A percentile compares a stretch with the other conserved stretches of the same genome.
These are phyloP conservation scores for Drosophila vallismaia DNA, from an alignment of 2,888 invertebrate genomes.

Conservation along the genomic window DNA sequence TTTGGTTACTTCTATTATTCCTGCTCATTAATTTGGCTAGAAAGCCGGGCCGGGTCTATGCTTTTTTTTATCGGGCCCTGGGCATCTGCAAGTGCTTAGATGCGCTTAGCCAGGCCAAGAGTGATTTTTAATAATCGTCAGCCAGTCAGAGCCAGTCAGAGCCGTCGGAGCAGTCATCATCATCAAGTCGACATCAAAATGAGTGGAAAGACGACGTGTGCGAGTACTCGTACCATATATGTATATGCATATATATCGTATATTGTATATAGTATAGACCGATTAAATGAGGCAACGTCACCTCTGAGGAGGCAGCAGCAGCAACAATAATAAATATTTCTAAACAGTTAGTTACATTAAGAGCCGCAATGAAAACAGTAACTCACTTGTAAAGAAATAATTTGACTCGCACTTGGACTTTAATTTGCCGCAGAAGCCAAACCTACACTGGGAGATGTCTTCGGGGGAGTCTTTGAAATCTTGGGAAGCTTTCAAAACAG, in stretches of 20 bases:
- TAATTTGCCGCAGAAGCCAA: conserved; percentile 73
- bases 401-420: conserved; percentile 82
- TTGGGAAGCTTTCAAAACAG: too few species aligned
- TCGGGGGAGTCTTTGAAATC: too few species aligned
- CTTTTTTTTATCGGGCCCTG: conserved; percentile 35
- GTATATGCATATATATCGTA: background rate
- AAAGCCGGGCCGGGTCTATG: conserved; percentile 19
- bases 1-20: conserved; percentile 1
- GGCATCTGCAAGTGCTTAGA: conserved; percentile 63
- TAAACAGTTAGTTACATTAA: conserved; percentile 80
- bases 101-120: conserved; percentile 73
- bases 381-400: conserved; percentile 80
- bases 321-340: conserved; percentile 72
- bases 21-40: conserved; percentile 31
- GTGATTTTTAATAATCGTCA: conserved; percentile 72
- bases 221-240: too few species aligned
- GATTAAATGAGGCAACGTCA: conserved; percentile 72
- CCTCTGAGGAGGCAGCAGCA: conserved; percentile 16
- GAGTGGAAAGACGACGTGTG: background rate
- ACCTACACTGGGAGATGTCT: conserved; percentile 39
- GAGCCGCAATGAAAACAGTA: conserved; percentile 81
- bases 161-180: conserved; percentile 27
- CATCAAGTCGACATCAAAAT: conserved; percentile 36
- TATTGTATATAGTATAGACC: conserved; percentile 7
- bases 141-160: background rate